phyloP scores from a whole-genome alignment of 1,140 invertebrate species.

The Drusus annulatus region DNA sequence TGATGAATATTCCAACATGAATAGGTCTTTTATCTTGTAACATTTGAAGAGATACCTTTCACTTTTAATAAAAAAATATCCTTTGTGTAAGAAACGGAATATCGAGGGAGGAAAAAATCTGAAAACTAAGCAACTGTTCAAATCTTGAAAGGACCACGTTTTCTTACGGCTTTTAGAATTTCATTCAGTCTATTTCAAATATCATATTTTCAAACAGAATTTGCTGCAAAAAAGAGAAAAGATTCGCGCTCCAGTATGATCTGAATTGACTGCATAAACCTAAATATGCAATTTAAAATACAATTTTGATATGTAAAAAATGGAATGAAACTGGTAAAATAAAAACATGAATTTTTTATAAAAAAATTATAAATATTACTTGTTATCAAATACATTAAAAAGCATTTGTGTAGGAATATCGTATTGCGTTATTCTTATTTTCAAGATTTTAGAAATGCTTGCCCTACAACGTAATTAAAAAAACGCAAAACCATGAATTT shows the following conservation, averaged over 20 bases:
- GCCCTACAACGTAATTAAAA: background rate
- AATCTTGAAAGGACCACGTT: constrained; percentile 16
- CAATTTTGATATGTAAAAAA: too few relatives aligned
- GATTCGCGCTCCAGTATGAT: background rate
- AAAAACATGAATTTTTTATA: too few relatives aligned
- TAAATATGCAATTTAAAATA: too few relatives aligned
- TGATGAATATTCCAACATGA: constrained; percentile 26
- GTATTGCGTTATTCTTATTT: too few relatives aligned
- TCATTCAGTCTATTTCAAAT: background rate
- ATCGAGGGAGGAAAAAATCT: constrained; percentile 19
- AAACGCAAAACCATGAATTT: too few relatives aligned
- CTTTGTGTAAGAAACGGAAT: constrained; percentile 24
- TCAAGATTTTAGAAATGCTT: constrained; percentile 2
- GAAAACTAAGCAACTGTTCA: constrained; percentile 30
- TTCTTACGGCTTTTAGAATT: constrained; percentile 11
- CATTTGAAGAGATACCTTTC: constrained; percentile 40
- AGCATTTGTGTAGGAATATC: too few relatives aligned
- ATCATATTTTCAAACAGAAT: constrained; percentile 15
- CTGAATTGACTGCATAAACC: too few relatives aligned
- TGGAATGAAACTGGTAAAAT: too few relatives aligned
- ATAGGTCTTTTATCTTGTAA: background rate
- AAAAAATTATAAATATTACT: too few relatives aligned
- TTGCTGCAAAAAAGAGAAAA: constrained; percentile 11
- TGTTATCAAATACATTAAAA: too few relatives aligned
- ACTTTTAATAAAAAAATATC: constrained; percentile 40